These are phyloP conservation scores for Dendronephthya gigantea DNA, from an alignment of 64 coral and sea anemone species.

Conservation along the genomic window DNA sequence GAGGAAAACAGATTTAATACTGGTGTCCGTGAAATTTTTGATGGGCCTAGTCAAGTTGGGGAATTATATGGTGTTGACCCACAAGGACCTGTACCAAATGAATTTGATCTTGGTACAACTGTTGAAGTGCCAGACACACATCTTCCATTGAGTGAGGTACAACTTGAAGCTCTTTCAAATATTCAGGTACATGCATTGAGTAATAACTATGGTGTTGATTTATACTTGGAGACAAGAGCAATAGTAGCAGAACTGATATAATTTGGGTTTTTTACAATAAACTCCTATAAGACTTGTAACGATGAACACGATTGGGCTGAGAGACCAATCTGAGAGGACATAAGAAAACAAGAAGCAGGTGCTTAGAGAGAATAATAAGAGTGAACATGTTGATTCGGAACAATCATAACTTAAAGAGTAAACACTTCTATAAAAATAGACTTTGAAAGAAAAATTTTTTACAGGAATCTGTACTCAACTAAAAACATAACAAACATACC, in stretches of 20 bases:
- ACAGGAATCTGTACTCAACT: too few species aligned
- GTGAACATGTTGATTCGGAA: too few species aligned
- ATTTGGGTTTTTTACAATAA: too few species aligned
- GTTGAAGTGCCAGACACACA: slow-evolving; percentile 31
- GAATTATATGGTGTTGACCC: neutral
- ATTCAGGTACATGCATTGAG: neutral
- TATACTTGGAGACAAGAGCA: neutral
- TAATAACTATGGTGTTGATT: slow-evolving; percentile 8
- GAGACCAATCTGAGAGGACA: too few species aligned
- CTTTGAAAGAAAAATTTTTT: too few species aligned
- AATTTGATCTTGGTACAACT: slow-evolving; percentile 27
- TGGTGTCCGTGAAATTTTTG: slow-evolving; percentile 37
- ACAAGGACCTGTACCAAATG: slow-evolving; percentile 13
- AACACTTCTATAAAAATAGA: too few species aligned
- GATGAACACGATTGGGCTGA: too few species aligned
- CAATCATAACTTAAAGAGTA: too few species aligned
- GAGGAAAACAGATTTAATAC: slow-evolving; percentile 9
- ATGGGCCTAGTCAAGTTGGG: neutral
- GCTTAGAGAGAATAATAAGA: too few species aligned
- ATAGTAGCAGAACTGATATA: neutral
- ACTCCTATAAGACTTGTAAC: too few species aligned
- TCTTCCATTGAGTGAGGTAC: neutral
- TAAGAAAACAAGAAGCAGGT: too few species aligned
- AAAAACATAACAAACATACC: too few species aligned
- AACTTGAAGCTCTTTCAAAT: neutral